phyloP scores from a whole-genome alignment of 1,140 invertebrate species.

The Aphelenchoides fujianensis region DNA sequence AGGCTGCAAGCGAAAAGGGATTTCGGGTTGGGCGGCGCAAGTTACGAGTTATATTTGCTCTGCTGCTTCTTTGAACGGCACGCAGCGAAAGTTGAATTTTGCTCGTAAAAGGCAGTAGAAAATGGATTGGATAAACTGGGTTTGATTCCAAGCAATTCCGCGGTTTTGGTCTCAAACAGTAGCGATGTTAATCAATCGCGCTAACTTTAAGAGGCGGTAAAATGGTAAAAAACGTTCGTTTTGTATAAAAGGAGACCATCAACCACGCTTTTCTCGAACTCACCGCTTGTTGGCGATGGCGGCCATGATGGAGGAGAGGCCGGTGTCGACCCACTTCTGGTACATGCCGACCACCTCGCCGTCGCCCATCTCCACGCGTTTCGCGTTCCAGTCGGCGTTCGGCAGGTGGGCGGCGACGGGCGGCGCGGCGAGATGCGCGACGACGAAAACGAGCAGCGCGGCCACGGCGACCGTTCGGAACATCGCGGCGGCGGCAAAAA shows the following conservation, averaged over 20 bases:
- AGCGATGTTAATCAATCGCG: not conserved
- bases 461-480: no score
- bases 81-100: no score
- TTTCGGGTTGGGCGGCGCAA: no score
- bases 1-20: not conserved
- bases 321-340: conserved; percentile 19
- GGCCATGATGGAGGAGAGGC: conserved; percentile 12
- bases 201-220: not conserved
- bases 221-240: no score
- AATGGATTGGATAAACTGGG: no score
- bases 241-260: no score
- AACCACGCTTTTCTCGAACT: not conserved
- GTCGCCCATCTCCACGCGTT: not conserved
- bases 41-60: no score
- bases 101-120: no score
- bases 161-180: no score
- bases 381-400: not conserved
- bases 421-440: not conserved
- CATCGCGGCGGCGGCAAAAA: not conserved
- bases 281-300: conserved; percentile 12
- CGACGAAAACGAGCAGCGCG: not conserved
- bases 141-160: no score
- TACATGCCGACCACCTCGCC: not conserved
- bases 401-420: not conserved
- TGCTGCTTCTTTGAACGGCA: no score